A percentile compares a stretch with the other conserved stretches of the same genome.
Evolutionary conservation across 2,888 invertebrate species (phyloP).

Genomic region (Drosophila peninsularis): DNA sequence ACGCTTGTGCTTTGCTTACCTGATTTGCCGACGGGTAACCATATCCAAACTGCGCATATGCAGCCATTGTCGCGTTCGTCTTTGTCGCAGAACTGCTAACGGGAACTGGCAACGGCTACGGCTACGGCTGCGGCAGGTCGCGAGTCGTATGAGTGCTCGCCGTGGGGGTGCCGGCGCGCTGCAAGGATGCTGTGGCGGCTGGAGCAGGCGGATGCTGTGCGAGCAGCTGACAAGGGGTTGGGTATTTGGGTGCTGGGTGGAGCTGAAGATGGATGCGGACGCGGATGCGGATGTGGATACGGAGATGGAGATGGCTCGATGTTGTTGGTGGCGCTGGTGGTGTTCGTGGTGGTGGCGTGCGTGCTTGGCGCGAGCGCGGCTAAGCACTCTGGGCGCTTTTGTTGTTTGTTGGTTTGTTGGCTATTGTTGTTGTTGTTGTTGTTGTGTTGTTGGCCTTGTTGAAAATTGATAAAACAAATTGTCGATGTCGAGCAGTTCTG

Average conservation of each 20-base stretch:
- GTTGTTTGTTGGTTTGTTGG: slow-evolving; percentile 68
- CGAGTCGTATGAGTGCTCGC: slow-evolving; percentile 48
- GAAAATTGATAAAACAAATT: slow-evolving; percentile 83
- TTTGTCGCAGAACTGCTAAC: slow-evolving; percentile 37
- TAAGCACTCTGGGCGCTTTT: slow-evolving; percentile 78
- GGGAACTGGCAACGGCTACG: slow-evolving; percentile 29
- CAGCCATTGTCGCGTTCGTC: slow-evolving; percentile 85
- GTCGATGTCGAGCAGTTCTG: slow-evolving; percentile 83
- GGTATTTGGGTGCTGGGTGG: slow-evolving; percentile 33
- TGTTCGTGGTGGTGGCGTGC: slow-evolving; percentile 58
- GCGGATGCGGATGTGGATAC: slow-evolving; percentile 38
- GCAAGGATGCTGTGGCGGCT: slow-evolving; percentile 24
- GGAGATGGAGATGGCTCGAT: slow-evolving; percentile 18
- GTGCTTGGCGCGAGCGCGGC: slow-evolving; percentile 68
- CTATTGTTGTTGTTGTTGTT: slow-evolving; percentile 41
- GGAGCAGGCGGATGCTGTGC: slow-evolving; percentile 10
- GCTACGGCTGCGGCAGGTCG: slow-evolving; percentile 32
- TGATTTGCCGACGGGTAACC: slow-evolving; percentile 96
- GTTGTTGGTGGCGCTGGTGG: slow-evolving; percentile 25
- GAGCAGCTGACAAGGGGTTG: slow-evolving; percentile 43
- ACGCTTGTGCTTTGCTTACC: slow-evolving; percentile 86
- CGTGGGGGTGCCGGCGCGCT: slow-evolving; percentile 58
- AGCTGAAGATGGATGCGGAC: slow-evolving; percentile 59
- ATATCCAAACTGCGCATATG: slow-evolving; percentile 97
- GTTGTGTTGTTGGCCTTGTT: slow-evolving; percentile 71